These are phyloP conservation scores for Crioceris asparagi DNA, from an alignment of 2,888 invertebrate genomes.

Conservation along the genomic window DNA sequence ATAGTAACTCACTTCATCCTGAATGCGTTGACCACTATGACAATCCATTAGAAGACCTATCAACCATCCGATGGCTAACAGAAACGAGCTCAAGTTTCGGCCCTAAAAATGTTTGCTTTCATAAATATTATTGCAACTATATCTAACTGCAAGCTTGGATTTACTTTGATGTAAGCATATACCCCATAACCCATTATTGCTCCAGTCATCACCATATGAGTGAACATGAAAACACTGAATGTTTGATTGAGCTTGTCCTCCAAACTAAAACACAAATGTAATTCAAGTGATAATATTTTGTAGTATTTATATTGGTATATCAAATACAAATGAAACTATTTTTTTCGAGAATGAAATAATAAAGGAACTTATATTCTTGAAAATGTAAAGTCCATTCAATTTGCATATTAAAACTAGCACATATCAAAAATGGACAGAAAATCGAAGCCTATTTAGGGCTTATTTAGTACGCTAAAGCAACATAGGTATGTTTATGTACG, in stretches of 20 bases:
- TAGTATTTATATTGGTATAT: too few relatives aligned
- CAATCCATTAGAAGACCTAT: constrained; percentile 12
- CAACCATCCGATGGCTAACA: constrained; percentile 12
- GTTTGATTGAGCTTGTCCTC: constrained; percentile 9
- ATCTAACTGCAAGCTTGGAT: background rate
- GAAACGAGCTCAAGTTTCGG: constrained; percentile 8
- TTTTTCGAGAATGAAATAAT: too few relatives aligned
- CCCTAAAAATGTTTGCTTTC: constrained; percentile 5
- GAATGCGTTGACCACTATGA: constrained; percentile 12
- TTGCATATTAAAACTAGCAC: too few relatives aligned
- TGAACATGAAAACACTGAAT: constrained; percentile 13
- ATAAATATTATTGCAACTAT: background rate
- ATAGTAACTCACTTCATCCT: constrained; percentile 10
- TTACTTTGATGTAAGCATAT: constrained; percentile 13
- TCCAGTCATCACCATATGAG: constrained; percentile 13
- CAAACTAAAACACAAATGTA: constrained; percentile 8
- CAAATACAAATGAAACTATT: too few relatives aligned
- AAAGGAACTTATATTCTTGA: too few relatives aligned
- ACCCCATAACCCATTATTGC: constrained; percentile 13
- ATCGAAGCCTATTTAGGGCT: too few relatives aligned
- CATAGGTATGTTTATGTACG: too few relatives aligned
- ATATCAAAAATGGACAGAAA: too few relatives aligned
- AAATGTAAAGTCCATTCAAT: too few relatives aligned
- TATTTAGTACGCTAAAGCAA: too few relatives aligned
- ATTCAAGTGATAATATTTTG: too few relatives aligned